A percentile compares a stretch with the other conserved stretches of the same genome.
These are phyloP conservation scores for Lates japonicus DNA, from an alignment of 2,797 vertebrate species.

Conservation along the genomic window DNA sequence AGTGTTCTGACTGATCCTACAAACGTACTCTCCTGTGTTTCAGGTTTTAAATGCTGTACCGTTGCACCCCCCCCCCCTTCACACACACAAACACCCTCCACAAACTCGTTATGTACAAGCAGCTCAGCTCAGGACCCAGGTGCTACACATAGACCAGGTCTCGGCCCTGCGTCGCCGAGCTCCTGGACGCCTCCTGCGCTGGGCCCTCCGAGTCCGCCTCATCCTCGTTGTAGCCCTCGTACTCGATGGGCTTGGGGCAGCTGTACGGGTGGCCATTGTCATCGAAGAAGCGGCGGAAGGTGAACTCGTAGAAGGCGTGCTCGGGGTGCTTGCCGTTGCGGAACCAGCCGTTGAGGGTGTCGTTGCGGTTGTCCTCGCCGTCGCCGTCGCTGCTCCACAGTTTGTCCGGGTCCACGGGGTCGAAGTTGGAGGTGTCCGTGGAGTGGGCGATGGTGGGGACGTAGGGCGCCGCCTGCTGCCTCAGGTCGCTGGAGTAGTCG, in stretches of 20 bases:
- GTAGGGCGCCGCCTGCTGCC: slow-evolving; percentile 93
- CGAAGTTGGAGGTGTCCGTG: slow-evolving; percentile 98
- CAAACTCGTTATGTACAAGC: slow-evolving; percentile 32
- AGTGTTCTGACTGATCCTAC: slow-evolving; percentile 26
- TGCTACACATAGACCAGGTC: slow-evolving; percentile 95
- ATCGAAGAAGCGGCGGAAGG: slow-evolving; percentile 98
- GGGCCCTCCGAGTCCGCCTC: slow-evolving; percentile 74
- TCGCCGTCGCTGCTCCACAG: slow-evolving; percentile 92
- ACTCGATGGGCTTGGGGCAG: slow-evolving; percentile 96
- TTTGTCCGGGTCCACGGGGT: slow-evolving; percentile 97
- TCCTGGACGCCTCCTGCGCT: slow-evolving; percentile 60
- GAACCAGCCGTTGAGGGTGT: slow-evolving; percentile 95
- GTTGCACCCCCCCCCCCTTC: slow-evolving; percentile 18
- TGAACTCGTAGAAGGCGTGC: slow-evolving; percentile 99
- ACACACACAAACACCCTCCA: neutral
- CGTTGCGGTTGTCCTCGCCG: slow-evolving; percentile 92
- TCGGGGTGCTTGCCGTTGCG: slow-evolving; percentile 97
- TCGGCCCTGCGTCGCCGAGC: slow-evolving; percentile 76
- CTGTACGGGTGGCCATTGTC: slow-evolving; percentile 98
- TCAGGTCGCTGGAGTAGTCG: slow-evolving; percentile 95
- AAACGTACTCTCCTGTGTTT: slow-evolving; percentile 46
- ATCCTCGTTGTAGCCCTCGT: slow-evolving; percentile 88
- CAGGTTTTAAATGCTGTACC: slow-evolving; percentile 34
- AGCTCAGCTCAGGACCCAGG: neutral
- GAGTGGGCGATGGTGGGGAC: slow-evolving; percentile 97